Conservation (phyloP, 2,797 vertebrate genomes). For the Eupleurogrammus muticus region DNA sequence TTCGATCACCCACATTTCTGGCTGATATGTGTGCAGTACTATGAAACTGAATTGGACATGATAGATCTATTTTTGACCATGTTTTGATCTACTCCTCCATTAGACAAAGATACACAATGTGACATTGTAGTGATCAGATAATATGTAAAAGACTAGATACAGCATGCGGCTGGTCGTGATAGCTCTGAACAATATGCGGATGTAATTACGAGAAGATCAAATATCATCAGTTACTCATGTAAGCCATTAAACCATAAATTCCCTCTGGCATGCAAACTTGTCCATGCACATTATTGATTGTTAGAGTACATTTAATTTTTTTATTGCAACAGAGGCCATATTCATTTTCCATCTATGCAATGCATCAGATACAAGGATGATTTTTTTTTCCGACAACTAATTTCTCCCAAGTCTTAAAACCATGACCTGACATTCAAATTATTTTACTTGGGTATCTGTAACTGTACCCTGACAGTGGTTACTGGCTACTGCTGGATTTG, state of each 20-base stretch:
- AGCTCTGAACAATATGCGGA: not conserved
- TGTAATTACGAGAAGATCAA: constrained; percentile 20
- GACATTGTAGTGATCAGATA: constrained; percentile 20
- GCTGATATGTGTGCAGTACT: constrained; percentile 45
- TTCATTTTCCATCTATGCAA: constrained; percentile 42
- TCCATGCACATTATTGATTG: constrained; percentile 1
- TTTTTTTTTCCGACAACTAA: not conserved
- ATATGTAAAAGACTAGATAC: constrained; percentile 11
- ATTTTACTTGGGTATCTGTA: constrained; percentile 11
- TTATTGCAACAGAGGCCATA: constrained; percentile 23
- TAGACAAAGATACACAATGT: constrained; percentile 28
- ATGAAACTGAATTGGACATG: constrained; percentile 50
- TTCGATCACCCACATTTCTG: constrained; percentile 52
- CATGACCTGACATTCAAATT: constrained; percentile 53
- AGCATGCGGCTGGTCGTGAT: not conserved
- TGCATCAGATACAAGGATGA: constrained; percentile 9
- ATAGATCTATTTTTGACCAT: constrained; percentile 38
- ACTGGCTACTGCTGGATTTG: constrained; percentile 42
- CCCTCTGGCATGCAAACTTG: constrained; percentile 29
- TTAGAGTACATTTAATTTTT: constrained; percentile 46
- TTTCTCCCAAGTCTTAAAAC: constrained; percentile 24
- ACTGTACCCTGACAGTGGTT: constrained; percentile 42
- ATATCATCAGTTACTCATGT: constrained; percentile 11
- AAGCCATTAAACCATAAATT: constrained; percentile 16
- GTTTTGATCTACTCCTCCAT: constrained; percentile 1